Evolutionary conservation across 2,888 invertebrate genomes (phyloP), one percentile per base, ranked within the genome.

Genomic region (Lepidocyrtinus sp.): DNA sequence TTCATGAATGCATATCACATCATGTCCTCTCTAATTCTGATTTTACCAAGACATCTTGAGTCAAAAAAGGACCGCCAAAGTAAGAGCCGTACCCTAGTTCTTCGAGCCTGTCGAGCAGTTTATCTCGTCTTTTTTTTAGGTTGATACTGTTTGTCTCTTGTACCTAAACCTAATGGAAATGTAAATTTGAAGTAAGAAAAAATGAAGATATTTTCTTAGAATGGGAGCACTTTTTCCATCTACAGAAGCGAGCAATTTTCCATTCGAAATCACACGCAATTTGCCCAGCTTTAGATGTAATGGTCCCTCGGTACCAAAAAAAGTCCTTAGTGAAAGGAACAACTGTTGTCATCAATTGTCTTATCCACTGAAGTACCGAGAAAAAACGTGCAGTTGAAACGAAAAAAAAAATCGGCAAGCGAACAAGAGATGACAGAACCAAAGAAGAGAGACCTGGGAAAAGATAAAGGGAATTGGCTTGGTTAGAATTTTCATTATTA

Each of bases 251-350:
- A 36, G 36, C 12, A 5, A 36, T 36, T 50, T 55, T 65, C 55
- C 65, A 55, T 73, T 65, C 36, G 50, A 64, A 73, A 73, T 64
- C 65, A 65, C 65, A 50, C 50, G 55, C 55, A 65, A 65, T 61
- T 71, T 71, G 59, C 26, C 36, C 5, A 5, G 36, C 36, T n/a
- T n/a, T n/a, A n/a, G n/a, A n/a, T n/a, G n/a, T n/a, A n/a, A n/a
- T n/a, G n/a, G 36, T 36, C 36, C 36, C 36, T 36, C 5, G 36
- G 12, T 7, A 5, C 36, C 36, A 36, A 36, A 12, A 5, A 12
- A 5, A 36, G 5, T 12, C 36, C 36, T 36, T 36, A 12, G 36
- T 7, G 36, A 36, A 36, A 36, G 12, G 5, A 50, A 50, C n/a
- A 2, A 50, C 50, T 1, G 50, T 50, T 50, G 50, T 50, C 50